Evolutionary conservation across 1,140 invertebrate genomes (phyloP).

Genomic region (Nasonia longicornis): DNA sequence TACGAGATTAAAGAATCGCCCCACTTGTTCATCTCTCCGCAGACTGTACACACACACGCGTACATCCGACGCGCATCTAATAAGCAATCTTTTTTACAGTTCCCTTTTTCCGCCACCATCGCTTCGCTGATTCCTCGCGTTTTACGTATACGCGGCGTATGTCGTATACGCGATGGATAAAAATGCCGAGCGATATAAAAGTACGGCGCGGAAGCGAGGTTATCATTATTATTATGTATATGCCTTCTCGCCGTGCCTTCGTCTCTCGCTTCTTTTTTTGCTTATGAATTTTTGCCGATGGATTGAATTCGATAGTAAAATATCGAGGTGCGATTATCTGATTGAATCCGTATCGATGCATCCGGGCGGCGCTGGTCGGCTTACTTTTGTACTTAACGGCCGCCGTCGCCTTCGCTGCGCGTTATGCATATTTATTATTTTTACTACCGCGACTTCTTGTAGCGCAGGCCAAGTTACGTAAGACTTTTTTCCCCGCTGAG

Average conservation of each 20-base stretch:
- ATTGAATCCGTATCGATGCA: constrained; percentile 43
- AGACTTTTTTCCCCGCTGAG: not conserved
- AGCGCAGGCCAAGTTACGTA: not conserved
- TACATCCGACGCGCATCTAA: too few species aligned
- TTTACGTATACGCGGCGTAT: not conserved
- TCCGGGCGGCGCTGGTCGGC: not conserved
- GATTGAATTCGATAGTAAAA: constrained; percentile 44
- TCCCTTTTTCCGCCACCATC: constrained; percentile 11
- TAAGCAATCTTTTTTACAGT: not conserved
- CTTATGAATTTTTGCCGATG: constrained; percentile 42
- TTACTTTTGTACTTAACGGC: constrained; percentile 2
- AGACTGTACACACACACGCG: too few species aligned
- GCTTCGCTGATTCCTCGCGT: constrained; percentile 11
- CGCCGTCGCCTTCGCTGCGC: not conserved
- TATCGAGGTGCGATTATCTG: constrained; percentile 41
- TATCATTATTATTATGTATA: constrained; percentile 32
- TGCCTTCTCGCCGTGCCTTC: not conserved
- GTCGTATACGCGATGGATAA: not conserved
- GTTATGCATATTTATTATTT: constrained; percentile 6
- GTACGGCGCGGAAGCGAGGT: not conserved
- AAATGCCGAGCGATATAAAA: constrained; percentile 26
- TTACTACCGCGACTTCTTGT: not conserved
- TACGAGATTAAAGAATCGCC: too few species aligned
- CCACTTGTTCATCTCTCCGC: too few species aligned
- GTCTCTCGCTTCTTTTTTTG: constrained; percentile 1